These are phyloP conservation scores for Mantis religiosa DNA, from an alignment of 2,888 invertebrate genomes.

Conservation along the genomic window DNA sequence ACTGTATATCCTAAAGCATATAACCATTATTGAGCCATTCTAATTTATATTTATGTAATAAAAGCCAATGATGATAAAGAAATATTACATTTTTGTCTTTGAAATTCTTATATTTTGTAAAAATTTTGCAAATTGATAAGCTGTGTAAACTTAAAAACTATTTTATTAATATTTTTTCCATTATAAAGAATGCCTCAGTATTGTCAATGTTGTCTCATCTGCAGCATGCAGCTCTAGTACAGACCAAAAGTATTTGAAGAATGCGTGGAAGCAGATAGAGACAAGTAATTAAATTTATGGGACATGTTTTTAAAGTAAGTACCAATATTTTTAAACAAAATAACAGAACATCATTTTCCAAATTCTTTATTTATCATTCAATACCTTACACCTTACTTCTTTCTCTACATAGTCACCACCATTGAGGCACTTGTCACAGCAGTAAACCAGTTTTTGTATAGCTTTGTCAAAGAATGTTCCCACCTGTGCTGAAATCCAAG, in stretches of 20 bases:
- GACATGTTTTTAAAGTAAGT: no score
- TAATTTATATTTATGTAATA: neutral
- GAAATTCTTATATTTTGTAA: neutral
- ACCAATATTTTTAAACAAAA: no score
- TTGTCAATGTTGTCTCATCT: neutral
- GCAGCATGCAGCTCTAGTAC: neutral
- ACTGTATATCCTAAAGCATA: neutral
- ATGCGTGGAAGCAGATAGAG: neutral
- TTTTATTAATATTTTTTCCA: neutral
- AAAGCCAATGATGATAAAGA: neutral
- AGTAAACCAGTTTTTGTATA: no score
- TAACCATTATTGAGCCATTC: neutral
- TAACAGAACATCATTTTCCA: no score
- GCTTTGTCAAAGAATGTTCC: no score
- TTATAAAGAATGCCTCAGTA: neutral
- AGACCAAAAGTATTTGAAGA: neutral
- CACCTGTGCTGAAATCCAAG: no score
- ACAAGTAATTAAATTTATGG: neutral
- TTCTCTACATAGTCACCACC: no score
- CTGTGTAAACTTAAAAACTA: neutral
- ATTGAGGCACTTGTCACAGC: no score
- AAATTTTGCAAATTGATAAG: neutral
- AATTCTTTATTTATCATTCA: no score
- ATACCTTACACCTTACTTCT: no score
- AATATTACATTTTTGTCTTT: neutral